Evolutionary conservation across 2,797 vertebrate species (phyloP).

Genomic region (Muscicapa striata): DNA sequence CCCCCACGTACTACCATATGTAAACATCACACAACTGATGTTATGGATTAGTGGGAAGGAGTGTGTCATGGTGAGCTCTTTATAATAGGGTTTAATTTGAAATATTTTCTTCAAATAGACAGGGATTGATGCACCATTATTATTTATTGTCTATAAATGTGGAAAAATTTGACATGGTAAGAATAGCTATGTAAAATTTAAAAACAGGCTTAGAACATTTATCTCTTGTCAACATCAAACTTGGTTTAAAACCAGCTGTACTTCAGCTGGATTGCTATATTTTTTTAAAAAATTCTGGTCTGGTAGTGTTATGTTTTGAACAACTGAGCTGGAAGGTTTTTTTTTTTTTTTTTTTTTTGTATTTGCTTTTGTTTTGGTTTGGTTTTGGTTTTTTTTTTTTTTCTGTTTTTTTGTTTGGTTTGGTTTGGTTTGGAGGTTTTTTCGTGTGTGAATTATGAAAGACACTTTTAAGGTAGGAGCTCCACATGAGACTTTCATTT

Average conservation of each 20-base stretch:
- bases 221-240: not conserved
- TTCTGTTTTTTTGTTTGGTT: too few relatives aligned
- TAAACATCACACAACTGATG: not conserved
- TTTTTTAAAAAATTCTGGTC: not conserved
- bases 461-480: not conserved
- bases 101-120: not conserved
- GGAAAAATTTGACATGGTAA: not conserved
- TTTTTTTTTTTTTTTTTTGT: not conserved
- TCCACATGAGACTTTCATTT: accelerated
- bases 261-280: not conserved
- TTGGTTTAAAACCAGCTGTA: not conserved
- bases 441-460: not conserved
- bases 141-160: not conserved
- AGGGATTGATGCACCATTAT: not conserved
- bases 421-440: too few relatives aligned
- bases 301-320: not conserved
- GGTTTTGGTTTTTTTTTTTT: too few relatives aligned
- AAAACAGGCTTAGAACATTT: not conserved
- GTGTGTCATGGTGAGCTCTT: not conserved
- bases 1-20: not conserved
- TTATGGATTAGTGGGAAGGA: not conserved
- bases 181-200: not conserved
- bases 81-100: not conserved
- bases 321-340: not conserved
- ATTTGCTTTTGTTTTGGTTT: not conserved